Conservation (phyloP, 2,888 invertebrate genomes). For the Melolontha melolontha region DNA sequence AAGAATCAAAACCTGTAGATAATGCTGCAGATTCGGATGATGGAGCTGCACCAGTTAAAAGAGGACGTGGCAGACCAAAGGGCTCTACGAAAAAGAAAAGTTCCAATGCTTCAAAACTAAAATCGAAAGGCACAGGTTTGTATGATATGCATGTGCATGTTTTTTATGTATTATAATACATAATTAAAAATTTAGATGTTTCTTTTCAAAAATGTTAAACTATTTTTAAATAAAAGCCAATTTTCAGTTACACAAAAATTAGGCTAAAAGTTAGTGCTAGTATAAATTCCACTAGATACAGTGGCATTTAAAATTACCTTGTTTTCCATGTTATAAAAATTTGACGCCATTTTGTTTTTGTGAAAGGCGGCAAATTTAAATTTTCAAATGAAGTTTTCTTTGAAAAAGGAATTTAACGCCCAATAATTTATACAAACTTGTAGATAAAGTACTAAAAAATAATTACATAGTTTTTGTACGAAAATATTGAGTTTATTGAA, state of each 20-base stretch:
- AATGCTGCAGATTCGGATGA: slow-evolving; percentile 52
- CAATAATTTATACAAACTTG: background rate
- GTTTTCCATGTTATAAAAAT: background rate
- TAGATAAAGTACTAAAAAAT: too few species aligned
- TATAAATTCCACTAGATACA: background rate
- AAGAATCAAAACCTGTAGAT: slow-evolving; percentile 51
- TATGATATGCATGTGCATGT: background rate
- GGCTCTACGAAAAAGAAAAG: slow-evolving; percentile 69
- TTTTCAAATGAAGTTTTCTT: too few species aligned
- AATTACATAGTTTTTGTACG: too few species aligned
- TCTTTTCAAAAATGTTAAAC: too few species aligned
- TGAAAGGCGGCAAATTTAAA: background rate
- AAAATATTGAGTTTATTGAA: too few species aligned
- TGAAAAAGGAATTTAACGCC: background rate
- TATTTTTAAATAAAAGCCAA: too few species aligned
- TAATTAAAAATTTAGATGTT: too few species aligned
- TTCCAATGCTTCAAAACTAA: slow-evolving; percentile 60
- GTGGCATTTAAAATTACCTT: background rate
- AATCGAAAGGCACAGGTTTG: slow-evolving; percentile 57
- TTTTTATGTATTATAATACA: background rate
- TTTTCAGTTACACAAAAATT: too few species aligned
- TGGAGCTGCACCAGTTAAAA: slow-evolving; percentile 64
- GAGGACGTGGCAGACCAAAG: slow-evolving; percentile 70
- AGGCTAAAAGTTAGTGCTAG: too few species aligned
- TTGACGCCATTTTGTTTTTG: background rate